Percentiles rank a stretch among this genome's conserved stretches.
phyloP scores from a whole-genome alignment of 2,888 invertebrate genomes.

The Crematogaster levior region DNA sequence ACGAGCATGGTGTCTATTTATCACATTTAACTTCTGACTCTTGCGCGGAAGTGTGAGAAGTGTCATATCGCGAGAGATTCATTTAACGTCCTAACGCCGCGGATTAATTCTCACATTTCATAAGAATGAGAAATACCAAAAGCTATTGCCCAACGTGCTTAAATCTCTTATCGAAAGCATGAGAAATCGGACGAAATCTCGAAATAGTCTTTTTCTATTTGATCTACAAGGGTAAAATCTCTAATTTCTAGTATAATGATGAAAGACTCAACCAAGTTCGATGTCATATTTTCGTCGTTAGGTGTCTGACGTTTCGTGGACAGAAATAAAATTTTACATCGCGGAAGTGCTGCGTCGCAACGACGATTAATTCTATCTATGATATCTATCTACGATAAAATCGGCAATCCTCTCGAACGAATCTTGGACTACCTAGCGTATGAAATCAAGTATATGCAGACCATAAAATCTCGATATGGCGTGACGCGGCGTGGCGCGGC shows the following conservation, averaged over 20 bases:
- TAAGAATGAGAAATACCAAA: background rate
- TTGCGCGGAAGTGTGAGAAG: slow-evolving; percentile 31
- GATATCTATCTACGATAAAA: slow-evolving; percentile 36
- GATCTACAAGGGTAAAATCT: background rate
- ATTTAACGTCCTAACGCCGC: slow-evolving; percentile 22
- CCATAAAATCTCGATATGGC: slow-evolving; percentile 32
- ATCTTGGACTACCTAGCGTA: background rate
- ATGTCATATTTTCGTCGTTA: slow-evolving; percentile 8
- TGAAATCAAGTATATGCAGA: slow-evolving; percentile 20
- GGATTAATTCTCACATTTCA: slow-evolving; percentile 37
- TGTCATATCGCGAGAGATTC: slow-evolving; percentile 26
- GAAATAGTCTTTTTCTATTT: background rate
- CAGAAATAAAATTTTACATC: slow-evolving; percentile 23
- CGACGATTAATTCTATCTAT: slow-evolving; percentile 26
- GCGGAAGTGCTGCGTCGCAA: slow-evolving; percentile 24
- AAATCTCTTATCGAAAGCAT: background rate
- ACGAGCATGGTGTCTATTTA: slow-evolving; percentile 38
- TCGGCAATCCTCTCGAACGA: slow-evolving; percentile 31
- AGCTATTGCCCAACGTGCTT: background rate
- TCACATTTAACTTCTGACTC: slow-evolving; percentile 60
- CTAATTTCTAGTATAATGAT: background rate
- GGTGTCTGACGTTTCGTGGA: slow-evolving; percentile 1
- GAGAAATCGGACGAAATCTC: slow-evolving; percentile 16
- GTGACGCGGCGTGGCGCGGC: slow-evolving; percentile 8
- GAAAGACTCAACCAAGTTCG: background rate